Percentiles rank a stretch among this genome's conserved stretches.
These are phyloP conservation scores for Drosophila lowei DNA, from an alignment of 1,140 invertebrate species.

Conservation along the genomic window DNA sequence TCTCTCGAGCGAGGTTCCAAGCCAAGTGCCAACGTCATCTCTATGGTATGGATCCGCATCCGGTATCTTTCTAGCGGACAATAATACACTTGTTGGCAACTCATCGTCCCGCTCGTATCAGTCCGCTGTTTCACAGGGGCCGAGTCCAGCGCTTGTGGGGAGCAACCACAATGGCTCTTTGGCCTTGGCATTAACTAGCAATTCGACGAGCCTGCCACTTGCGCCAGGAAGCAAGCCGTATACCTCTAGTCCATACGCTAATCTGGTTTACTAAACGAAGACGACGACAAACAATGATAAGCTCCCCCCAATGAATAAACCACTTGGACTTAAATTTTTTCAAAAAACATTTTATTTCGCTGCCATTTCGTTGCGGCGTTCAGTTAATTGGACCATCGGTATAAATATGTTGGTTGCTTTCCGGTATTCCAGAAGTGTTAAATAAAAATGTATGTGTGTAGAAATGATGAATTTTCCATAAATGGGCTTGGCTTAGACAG, in stretches of 20 bases:
- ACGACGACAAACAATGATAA: background rate
- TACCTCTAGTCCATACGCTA: conserved; percentile 33
- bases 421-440: conserved; percentile 74
- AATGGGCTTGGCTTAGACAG: conserved; percentile 41
- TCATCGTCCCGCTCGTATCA: background rate
- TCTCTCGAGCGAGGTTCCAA: background rate
- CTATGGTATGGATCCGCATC: background rate
- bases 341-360: conserved; percentile 60
- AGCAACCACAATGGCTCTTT: conserved; percentile 1
- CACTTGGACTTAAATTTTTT: conserved; percentile 42
- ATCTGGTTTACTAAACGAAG: conserved; percentile 28
- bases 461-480: conserved; percentile 62
- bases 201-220: background rate
- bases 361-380: conserved; percentile 6
- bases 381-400: conserved; percentile 59
- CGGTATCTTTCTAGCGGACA: background rate
- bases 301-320: conserved; percentile 14
- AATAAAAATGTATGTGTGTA: conserved; percentile 34
- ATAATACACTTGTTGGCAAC: background rate
- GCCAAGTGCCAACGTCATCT: background rate
- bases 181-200: conserved; percentile 3
- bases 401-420: conserved; percentile 42
- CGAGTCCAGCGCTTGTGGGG: background rate
- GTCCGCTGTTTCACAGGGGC: background rate
- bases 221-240: background rate